Conservation (phyloP, 1,140 invertebrate genomes). For the Eciton burchellii region DNA sequence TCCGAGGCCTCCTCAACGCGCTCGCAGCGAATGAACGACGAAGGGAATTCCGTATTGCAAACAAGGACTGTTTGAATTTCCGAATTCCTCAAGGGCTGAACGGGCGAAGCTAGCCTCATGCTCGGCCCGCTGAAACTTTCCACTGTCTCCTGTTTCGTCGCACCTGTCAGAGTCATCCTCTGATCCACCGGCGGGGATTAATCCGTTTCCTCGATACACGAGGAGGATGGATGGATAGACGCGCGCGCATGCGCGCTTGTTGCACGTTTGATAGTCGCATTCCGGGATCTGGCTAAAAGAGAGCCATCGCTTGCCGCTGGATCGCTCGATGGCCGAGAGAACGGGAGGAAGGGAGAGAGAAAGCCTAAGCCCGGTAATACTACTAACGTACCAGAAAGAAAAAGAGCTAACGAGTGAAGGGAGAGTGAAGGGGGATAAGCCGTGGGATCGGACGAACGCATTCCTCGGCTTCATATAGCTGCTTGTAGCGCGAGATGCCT, state of each 20-base stretch:
- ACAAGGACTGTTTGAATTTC: neutral
- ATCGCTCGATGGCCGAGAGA: slow-evolving; percentile 59
- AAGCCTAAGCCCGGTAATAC: slow-evolving; percentile 45
- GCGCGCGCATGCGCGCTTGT: too few relatives aligned
- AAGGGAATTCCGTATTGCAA: neutral
- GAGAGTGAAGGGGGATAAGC: slow-evolving; percentile 76
- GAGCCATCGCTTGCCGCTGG: slow-evolving; percentile 49
- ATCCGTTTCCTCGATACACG: slow-evolving; percentile 4
- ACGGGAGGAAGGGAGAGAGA: slow-evolving; percentile 31
- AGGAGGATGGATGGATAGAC: neutral
- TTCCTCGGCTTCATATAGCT: slow-evolving; percentile 81
- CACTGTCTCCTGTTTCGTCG: neutral
- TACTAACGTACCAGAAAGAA: slow-evolving; percentile 54
- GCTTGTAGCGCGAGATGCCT: slow-evolving; percentile 79
- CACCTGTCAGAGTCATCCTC: neutral
- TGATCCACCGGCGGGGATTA: neutral
- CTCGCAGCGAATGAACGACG: neutral
- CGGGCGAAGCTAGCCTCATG: neutral
- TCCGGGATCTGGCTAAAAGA: slow-evolving; percentile 47
- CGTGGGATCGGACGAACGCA: slow-evolving; percentile 84
- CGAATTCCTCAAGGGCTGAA: neutral
- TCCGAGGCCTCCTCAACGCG: neutral
- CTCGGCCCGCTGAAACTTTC: neutral
- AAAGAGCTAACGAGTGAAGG: slow-evolving; percentile 62
- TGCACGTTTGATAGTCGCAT: slow-evolving; percentile 48